These are phyloP conservation scores for Trissolcus japonicus DNA, from an alignment of 2,888 invertebrate species.

Conservation along the genomic window DNA sequence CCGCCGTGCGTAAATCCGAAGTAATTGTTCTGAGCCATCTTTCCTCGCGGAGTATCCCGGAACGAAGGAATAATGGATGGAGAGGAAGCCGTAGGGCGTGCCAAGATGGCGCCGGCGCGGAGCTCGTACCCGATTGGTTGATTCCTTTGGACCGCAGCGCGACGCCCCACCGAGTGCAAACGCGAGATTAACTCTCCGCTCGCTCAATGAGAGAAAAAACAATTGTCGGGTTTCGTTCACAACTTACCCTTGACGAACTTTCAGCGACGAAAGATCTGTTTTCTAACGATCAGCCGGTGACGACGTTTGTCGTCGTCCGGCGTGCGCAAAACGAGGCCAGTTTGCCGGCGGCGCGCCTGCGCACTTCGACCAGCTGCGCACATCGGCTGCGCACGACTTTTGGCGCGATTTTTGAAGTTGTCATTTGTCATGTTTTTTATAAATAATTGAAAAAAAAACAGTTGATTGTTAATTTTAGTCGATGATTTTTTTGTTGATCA, in stretches of 20 bases:
- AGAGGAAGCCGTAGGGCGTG: constrained; percentile 73
- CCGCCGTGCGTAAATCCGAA: constrained; percentile 96
- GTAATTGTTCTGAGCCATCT: constrained; percentile 94
- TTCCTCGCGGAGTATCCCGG: constrained; percentile 74
- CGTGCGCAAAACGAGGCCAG: constrained; percentile 46
- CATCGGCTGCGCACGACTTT: not conserved
- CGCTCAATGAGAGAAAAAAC: not conserved
- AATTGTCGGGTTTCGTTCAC: not conserved
- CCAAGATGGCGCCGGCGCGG: constrained; percentile 62
- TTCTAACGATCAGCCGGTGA: constrained; percentile 21
- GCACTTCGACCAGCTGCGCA: not conserved
- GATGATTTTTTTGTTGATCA: no score
- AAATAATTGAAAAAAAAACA: no score
- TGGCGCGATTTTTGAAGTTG: not conserved
- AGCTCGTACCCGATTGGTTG: not conserved
- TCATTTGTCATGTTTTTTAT: not conserved
- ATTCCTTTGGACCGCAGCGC: not conserved
- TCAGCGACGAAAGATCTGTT: not conserved
- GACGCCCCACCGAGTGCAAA: not conserved
- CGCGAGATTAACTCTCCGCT: not conserved
- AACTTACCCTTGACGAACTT: not conserved
- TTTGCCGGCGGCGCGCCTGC: constrained; percentile 48
- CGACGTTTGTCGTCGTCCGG: constrained; percentile 38
- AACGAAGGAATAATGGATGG: constrained; percentile 72
- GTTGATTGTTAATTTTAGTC: no score